Conservation (phyloP, 2,113 vertebrate species). For the Poeciliopsis occidentalis region DNA sequence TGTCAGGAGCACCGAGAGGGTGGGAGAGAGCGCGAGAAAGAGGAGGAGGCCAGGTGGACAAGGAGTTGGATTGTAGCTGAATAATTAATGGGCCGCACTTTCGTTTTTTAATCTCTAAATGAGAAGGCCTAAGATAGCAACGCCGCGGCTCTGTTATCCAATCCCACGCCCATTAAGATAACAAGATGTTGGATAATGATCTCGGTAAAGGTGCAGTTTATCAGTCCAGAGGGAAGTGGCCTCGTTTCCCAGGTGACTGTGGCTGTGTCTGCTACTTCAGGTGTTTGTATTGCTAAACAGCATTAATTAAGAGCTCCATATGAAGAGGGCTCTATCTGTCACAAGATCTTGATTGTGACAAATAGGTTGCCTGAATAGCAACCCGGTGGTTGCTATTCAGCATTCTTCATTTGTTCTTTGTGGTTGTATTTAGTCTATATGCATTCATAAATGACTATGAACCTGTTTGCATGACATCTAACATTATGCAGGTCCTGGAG, state of each 20-base stretch:
- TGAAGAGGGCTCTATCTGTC: background rate
- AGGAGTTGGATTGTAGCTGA: slow-evolving; percentile 72
- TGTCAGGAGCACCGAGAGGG: slow-evolving; percentile 19
- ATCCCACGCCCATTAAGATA: slow-evolving; percentile 89
- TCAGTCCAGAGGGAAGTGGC: slow-evolving; percentile 64
- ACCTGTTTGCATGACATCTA: too few relatives aligned
- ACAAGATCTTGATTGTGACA: background rate
- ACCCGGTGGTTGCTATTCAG: background rate
- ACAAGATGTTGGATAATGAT: slow-evolving; percentile 86
- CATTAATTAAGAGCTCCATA: background rate
- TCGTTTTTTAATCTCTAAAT: slow-evolving; percentile 92
- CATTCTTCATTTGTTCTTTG: background rate
- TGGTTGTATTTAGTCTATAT: background rate
- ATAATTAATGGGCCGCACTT: slow-evolving; percentile 89
- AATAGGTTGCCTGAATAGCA: too few relatives aligned
- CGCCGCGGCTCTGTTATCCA: slow-evolving; percentile 71
- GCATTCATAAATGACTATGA: background rate
- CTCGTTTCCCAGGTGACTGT: slow-evolving; percentile 64
- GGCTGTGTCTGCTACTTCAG: slow-evolving; percentile 27
- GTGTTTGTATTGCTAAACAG: background rate
- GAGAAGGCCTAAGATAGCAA: slow-evolving; percentile 82
- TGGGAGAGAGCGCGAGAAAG: slow-evolving; percentile 17
- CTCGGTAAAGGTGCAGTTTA: slow-evolving; percentile 71
- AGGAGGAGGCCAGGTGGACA: slow-evolving; percentile 57
- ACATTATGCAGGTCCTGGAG: too few relatives aligned